Base-by-base conservation (phyloP, 2,888 invertebrate species). In the Spilarctia lutea region DNA sequence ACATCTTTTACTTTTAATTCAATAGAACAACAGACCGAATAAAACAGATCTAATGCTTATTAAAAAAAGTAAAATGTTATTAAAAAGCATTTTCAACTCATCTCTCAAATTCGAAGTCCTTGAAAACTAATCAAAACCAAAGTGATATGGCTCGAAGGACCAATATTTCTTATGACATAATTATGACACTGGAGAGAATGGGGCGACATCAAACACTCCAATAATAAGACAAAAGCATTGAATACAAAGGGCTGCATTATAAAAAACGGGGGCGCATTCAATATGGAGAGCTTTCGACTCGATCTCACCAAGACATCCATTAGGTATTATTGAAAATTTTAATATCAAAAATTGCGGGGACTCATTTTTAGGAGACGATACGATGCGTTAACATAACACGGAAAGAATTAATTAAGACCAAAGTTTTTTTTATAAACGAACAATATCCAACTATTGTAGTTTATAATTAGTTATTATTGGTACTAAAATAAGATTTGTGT, bases 271-370 rank as follows among this genome's bases (percentile, higher is more conserved):
- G 80, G 91, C 88, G 91, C 90, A 91, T 92, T 92, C 94, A 91
- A 94, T 94, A 93, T 89, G 84, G 83, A 88, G 89, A 88, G 89
- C 90, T 87, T 89, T 87, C 88, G 87, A 87, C 85, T 86, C 90
- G 90, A 93, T 92, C 91, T 87, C 86, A 82, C 78, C 82, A 91
- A 91, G 93, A 92, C 92, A 94, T 96, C 96, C 96, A 96, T 96
- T 96, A 96, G 96, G 92, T 94, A 95, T 94, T 96, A 96, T 96
- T 96, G 96, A 94, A 96, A 94, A 95, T 96, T 96, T 95, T 95
- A 96, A 96, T 96, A 96, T 96, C 93, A 93, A 92, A 93, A 94
- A 96, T 95, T 94, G 94, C 93, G 79, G 86, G 84, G 63, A 60
- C 74, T 33, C 68, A 72, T 89, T 91, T 88, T 85, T 72, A 75